Conservation (phyloP, 2,797 vertebrate species). For the Crocodylus rhombifer region DNA sequence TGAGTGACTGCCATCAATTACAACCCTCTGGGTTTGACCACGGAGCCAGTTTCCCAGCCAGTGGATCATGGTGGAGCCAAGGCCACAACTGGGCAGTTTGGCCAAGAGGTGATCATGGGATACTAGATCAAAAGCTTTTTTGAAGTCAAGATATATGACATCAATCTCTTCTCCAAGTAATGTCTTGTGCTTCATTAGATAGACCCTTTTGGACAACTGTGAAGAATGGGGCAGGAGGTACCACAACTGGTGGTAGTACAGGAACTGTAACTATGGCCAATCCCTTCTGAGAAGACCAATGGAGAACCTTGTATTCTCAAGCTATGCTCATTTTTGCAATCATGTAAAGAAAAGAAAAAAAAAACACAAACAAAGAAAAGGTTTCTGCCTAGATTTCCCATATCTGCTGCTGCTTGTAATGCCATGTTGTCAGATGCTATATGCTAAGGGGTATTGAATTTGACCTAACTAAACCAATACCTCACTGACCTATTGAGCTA, state of each 20-base stretch:
- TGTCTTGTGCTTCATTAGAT: not conserved
- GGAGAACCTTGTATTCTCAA: not conserved
- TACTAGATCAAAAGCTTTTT: too few species aligned
- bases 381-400: not conserved
- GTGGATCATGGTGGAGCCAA: too few species aligned
- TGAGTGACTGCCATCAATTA: too few species aligned
- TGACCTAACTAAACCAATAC: not conserved
- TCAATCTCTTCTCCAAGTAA: too few species aligned
- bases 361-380: not conserved
- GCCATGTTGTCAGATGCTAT: not conserved
- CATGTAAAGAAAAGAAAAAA: too few species aligned
- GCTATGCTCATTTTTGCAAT: not conserved
- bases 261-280: not conserved
- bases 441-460: not conserved
- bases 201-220: not conserved
- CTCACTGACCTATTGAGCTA: not conserved
- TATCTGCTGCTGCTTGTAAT: rapidly evolving
- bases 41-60: too few species aligned
- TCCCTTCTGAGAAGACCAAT: not conserved
- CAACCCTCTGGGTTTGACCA: too few species aligned
- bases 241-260: not conserved
- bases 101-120: too few species aligned
- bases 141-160: too few species aligned
- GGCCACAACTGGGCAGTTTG: too few species aligned
- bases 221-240: not conserved